Conservation (phyloP, 2,113 vertebrate genomes). For the Xiphophorus maculatus region DNA sequence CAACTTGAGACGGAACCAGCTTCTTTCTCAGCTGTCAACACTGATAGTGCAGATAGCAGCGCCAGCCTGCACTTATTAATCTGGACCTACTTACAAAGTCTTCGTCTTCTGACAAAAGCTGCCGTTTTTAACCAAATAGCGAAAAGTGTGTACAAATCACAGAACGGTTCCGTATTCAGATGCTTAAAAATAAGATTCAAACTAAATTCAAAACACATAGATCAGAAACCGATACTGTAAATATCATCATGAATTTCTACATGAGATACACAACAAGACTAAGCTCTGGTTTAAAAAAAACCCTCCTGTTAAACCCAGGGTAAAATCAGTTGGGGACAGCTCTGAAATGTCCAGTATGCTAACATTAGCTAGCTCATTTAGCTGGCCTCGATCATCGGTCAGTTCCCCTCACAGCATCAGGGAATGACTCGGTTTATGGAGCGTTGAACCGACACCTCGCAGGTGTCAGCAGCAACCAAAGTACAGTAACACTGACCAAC, state of each 20-base stretch:
- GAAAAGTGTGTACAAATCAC: neutral
- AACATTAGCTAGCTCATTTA: conserved; percentile 48
- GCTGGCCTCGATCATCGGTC: conserved; percentile 56
- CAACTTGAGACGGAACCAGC: conserved; percentile 31
- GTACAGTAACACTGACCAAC: neutral
- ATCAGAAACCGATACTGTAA: neutral
- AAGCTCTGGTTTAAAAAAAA: neutral
- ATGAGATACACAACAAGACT: neutral
- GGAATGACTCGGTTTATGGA: neutral
- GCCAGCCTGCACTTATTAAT: neutral
- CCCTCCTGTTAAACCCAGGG: neutral
- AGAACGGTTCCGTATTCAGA: neutral
- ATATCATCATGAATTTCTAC: neutral
- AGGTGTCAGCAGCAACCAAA: neutral
- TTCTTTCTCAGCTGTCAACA: conserved; percentile 11
- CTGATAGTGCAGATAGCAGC: conserved; percentile 27
- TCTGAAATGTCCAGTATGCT: conserved; percentile 22
- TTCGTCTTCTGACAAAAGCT: neutral
- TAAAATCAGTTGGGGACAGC: neutral
- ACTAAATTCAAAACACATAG: neutral
- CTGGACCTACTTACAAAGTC: neutral
- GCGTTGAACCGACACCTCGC: conserved; percentile 11
- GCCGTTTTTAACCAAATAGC: neutral
- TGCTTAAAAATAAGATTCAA: neutral
- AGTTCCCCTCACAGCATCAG: conserved; percentile 33